Base-by-base conservation (phyloP, 2,888 invertebrate genomes). In the Heliconius ismenius region DNA sequence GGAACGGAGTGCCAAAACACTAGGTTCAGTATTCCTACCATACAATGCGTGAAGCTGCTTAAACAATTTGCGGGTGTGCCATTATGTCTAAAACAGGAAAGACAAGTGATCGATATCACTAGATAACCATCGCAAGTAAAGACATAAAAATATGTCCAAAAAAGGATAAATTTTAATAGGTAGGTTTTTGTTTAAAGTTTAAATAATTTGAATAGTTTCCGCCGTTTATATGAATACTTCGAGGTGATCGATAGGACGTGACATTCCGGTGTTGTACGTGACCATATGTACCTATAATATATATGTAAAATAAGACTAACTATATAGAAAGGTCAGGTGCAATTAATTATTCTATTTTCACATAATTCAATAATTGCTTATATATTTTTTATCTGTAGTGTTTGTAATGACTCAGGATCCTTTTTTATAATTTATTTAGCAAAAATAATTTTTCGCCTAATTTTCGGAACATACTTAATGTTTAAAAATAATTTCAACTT, bases 141-240 rank as follows among this genome's bases (percentile, higher is more conserved):
- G 65, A 39, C 64, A 65, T 65, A 65, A 65, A 39, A 24, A 65
- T 65, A 65, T 39, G 15, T 18, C 18, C 32, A 39, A 36, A 39
- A 65, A 24, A 39, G n/a, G n/a, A 36, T 11, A 13, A 39, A 1
- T 36, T n/a, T n/a, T 39, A 24, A 69, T 26, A 9, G 10, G 21
- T 11, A 21, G 6, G 21, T 26, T 49, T 69, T 69, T 28, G 11
- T 26, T 28, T 21, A 11, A 32, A 11, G 21, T 32, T 70, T n/a
- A 7, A 70, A 32, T 70, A 54, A 32, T 70, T 70, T 28, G 32
- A 69, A 69, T 54, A 32, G 28, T 58, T 70, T 32, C n/a, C 32
- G 54, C 32, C 58, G 32, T 28, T 32, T 18, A 24, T 58, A 7
- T 32, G n/a, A n/a, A n/a, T n/a, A n/a, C n/a, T n/a, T n/a, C 32